Conservation (phyloP, 2,113 vertebrate genomes). For the Amia ocellicauda region DNA sequence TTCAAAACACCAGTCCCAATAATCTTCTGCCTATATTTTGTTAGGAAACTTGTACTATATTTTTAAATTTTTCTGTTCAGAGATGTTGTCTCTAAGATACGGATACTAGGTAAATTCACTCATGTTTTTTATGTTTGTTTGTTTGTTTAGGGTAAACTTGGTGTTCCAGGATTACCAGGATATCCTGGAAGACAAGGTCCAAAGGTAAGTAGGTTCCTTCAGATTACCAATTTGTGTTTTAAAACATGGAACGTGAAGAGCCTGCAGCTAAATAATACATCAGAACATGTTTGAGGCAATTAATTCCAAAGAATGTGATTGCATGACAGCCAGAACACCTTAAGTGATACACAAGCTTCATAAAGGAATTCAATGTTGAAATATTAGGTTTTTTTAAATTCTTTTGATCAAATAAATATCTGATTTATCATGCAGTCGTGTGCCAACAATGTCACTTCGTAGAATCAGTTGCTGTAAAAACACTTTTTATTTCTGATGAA, state of each 20-base stretch:
- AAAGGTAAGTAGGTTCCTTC: slow-evolving; percentile 68
- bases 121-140: background rate
- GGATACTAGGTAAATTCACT: no score
- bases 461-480: slow-evolving; percentile 31
- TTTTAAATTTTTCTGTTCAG: no score
- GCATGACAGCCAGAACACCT: slow-evolving; percentile 15
- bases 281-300: background rate
- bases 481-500: slow-evolving; percentile 31
- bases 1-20: no score
- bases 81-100: no score
- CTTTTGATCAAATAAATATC: slow-evolving; percentile 53
- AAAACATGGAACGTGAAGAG: background rate
- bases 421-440: slow-evolving; percentile 47
- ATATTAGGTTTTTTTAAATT: slow-evolving; percentile 43
- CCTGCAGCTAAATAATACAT: background rate
- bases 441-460: slow-evolving; percentile 35
- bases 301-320: background rate
- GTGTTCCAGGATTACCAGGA: slow-evolving; percentile 90
- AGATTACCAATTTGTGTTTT: background rate
- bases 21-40: no score
- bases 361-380: slow-evolving; percentile 18
- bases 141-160: slow-evolving; percentile 84
- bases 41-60: no score
- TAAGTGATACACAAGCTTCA: background rate
- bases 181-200: slow-evolving; percentile 95